These are phyloP conservation scores for Aphaenogaster rudis DNA, from an alignment of 1,140 invertebrate genomes.

Conservation along the genomic window DNA sequence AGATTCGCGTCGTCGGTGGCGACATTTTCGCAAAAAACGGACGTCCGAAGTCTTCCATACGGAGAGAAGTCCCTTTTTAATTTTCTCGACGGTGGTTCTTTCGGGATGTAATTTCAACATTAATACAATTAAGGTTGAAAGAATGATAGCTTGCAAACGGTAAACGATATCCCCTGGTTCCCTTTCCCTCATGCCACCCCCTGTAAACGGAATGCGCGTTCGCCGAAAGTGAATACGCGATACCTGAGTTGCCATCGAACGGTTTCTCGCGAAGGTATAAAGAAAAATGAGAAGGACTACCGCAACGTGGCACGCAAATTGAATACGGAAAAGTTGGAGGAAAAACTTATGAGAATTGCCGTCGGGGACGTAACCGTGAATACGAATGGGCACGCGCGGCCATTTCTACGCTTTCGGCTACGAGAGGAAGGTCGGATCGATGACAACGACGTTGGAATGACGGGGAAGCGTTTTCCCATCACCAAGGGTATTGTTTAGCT, in stretches of 20 bases:
- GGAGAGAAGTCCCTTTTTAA: background rate
- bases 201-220: background rate
- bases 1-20: conserved; percentile 34
- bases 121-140: background rate
- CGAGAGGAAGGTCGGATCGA: conserved; percentile 50
- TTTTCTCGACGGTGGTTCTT: background rate
- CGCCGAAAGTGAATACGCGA: conserved; percentile 37
- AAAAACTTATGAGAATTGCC: conserved; percentile 65
- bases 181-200: too few relatives aligned
- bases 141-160: background rate
- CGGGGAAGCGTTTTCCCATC: conserved; percentile 24
- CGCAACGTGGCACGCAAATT: conserved; percentile 62
- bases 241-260: conserved; percentile 41
- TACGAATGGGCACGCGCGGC: conserved; percentile 63
- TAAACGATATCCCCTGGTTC: background rate
- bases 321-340: conserved; percentile 64
- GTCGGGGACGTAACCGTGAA: conserved; percentile 66
- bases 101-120: background rate
- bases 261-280: conserved; percentile 37
- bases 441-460: conserved; percentile 52
- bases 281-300: conserved; percentile 56
- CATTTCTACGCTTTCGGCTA: conserved; percentile 54
- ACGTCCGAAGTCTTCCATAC: background rate
- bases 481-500: background rate
- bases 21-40: background rate